Conservation (phyloP, 2,888 invertebrate genomes). For the Diarsia brunnea region DNA sequence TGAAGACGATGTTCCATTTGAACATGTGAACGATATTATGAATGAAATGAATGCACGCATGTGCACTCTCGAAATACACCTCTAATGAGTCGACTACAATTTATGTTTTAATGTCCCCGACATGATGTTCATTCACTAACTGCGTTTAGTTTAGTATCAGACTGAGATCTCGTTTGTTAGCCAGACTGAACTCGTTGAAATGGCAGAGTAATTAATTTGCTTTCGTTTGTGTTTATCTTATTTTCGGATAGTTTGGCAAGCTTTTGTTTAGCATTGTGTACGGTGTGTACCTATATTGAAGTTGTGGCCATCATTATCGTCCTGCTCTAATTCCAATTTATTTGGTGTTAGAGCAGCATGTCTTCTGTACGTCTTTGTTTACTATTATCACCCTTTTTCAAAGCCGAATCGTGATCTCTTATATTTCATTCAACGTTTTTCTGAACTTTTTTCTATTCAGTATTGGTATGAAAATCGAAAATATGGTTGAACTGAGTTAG, state of each 20-base stretch:
- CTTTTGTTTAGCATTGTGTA: not conserved
- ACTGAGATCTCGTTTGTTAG: slow-evolving; percentile 46
- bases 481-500: not conserved
- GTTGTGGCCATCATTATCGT: not conserved
- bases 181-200: slow-evolving; percentile 28
- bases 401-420: not conserved
- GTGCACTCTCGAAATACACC: slow-evolving; percentile 76
- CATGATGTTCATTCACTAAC: slow-evolving; percentile 70
- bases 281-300: not conserved
- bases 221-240: slow-evolving; percentile 4
- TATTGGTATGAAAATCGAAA: not conserved
- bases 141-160: slow-evolving; percentile 52
- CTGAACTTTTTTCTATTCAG: not conserved
- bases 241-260: not conserved
- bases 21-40: slow-evolving; percentile 72
- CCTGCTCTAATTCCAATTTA: not conserved
- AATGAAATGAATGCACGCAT: slow-evolving; percentile 84
- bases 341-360: not conserved
- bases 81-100: slow-evolving; percentile 75
- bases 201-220: slow-evolving; percentile 12
- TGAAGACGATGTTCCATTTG: slow-evolving; percentile 34
- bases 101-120: slow-evolving; percentile 70
- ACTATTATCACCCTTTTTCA: not conserved
- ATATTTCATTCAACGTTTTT: too few species aligned
- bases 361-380: not conserved